Percentiles rank a stretch among this genome's conserved stretches.
phyloP scores from a whole-genome alignment of 2,113 vertebrate genomes.

The Epinephelus fuscoguttatus region DNA sequence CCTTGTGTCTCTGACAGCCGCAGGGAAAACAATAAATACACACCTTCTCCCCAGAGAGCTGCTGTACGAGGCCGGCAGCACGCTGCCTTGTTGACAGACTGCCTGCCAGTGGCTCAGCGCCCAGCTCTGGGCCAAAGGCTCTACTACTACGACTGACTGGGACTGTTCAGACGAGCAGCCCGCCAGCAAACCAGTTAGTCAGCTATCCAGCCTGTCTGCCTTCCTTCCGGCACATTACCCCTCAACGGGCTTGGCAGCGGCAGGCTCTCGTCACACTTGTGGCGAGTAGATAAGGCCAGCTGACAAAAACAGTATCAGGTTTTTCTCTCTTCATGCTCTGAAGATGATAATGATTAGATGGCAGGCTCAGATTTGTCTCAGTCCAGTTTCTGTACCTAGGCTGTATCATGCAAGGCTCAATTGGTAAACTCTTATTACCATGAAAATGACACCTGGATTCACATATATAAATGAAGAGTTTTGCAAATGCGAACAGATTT shows the following conservation, averaged over 20 bases:
- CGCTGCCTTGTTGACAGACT: constrained; percentile 60
- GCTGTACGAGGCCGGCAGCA: constrained; percentile 32
- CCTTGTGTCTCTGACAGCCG: constrained; percentile 13
- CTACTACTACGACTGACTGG: constrained; percentile 32
- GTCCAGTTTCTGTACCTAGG: rapidly evolving
- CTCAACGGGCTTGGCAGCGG: constrained; percentile 31
- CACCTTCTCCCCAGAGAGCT: constrained; percentile 35
- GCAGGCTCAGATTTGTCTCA: neutral
- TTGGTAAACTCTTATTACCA: neutral
- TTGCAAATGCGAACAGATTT: neutral
- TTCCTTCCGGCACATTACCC: neutral
- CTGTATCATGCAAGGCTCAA: neutral
- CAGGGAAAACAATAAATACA: constrained; percentile 44
- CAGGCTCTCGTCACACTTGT: constrained; percentile 9
- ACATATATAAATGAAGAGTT: neutral
- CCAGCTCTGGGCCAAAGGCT: constrained; percentile 45
- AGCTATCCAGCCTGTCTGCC: constrained; percentile 16
- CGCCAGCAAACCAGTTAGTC: constrained; percentile 46
- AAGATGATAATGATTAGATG: neutral
- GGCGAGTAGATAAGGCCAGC: constrained; percentile 30
- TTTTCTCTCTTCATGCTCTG: neutral
- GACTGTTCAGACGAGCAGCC: constrained; percentile 34
- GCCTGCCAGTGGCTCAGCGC: constrained; percentile 55
- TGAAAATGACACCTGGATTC: neutral
- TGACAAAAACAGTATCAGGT: constrained; percentile 10